A percentile compares a stretch with the other conserved stretches of the same genome.
phyloP scores from a whole-genome alignment of 2,113 vertebrate genomes.

The Onychorhynchus coronatus region DNA sequence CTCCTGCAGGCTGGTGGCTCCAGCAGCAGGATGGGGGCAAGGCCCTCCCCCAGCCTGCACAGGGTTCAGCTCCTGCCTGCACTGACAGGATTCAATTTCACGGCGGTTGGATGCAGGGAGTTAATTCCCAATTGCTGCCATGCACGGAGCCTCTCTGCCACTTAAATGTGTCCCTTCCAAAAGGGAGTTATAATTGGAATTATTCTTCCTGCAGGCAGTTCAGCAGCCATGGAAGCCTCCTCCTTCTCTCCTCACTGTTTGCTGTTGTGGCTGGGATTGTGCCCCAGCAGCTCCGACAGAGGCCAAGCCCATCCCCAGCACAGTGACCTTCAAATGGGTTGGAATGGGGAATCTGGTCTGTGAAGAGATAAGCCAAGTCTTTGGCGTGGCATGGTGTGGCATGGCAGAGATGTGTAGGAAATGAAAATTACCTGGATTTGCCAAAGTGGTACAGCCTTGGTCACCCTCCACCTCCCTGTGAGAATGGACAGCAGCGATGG shows the following conservation, averaged over 20 bases:
- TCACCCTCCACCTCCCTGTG: not conserved
- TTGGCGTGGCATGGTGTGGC: accelerated
- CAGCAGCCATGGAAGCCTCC: not conserved
- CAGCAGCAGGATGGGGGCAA: accelerated
- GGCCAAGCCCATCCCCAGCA: not conserved
- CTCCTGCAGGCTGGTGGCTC: not conserved
- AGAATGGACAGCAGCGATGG: accelerated
- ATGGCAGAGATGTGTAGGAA: not conserved
- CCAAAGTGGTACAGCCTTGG: accelerated
- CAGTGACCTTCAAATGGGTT: not conserved
- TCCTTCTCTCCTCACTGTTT: not conserved
- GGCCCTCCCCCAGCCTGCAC: not conserved
- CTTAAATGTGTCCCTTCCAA: not conserved
- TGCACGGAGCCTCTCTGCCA: not conserved
- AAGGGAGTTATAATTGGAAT: conserved; percentile 9
- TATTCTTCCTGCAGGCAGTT: not conserved
- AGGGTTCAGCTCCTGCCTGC: not conserved
- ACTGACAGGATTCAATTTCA: conserved; percentile 54
- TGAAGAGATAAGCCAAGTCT: not conserved
- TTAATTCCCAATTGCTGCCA: not conserved
- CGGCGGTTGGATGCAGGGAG: conserved; percentile 3
- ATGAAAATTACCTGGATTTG: accelerated
- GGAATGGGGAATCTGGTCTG: not conserved
- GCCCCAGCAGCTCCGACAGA: not conserved
- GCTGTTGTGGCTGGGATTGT: not conserved